Base-by-base conservation (phyloP, 1,140 invertebrate genomes). In the Eciton burchellii region DNA sequence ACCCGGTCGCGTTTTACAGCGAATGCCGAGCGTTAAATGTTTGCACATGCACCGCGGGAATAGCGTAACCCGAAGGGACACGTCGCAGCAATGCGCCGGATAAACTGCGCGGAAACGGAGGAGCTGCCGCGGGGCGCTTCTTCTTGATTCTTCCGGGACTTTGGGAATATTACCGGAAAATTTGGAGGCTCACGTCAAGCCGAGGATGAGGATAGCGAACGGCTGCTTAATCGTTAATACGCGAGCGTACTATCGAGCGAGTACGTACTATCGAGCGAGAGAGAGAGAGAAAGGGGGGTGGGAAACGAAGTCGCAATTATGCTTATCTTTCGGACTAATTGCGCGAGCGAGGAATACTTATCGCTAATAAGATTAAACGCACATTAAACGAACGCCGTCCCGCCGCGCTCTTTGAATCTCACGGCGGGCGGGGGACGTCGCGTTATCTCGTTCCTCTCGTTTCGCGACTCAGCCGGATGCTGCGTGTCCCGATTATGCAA, bases 311-410 rank as follows among this genome's bases (percentile, higher is more conserved):
- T 68, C 21, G 63, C 74, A 57, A 79, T 79, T 79, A 79, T 59
- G 43, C 63, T 68, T 68, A 79, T 79, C 74, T 79, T 56, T 79
- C 19, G 16, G 21, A 68, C 41, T 68, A 79, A 68, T 79, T 79
- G 68, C 68, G 49, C 74, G 35, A 77, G 63, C 62, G 63, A 45
- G 35, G 70, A 35, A 68, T 79, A 43, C 63, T 68, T 79, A 79
- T 79, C 63, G 35, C 63, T 16, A 79, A 79, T 79, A 56, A 79
- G 74, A 79, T 79, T 79, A 79, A n/a, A n/a, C 74, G 74, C 74
- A 56, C 68, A 79, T 56, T 68, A 79, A 79, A 79, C 47, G 63
- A 57, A 49, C 74, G 74, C 63, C 2, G 43, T 79, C 35, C 62
- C 74, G 49, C 35, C 35, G 21, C 16, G 68, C 74, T 56, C 74